Evolutionary conservation across 1,140 invertebrate genomes (phyloP), one percentile per base, ranked within the genome.

Genomic region (Oryctes rhinoceros): DNA sequence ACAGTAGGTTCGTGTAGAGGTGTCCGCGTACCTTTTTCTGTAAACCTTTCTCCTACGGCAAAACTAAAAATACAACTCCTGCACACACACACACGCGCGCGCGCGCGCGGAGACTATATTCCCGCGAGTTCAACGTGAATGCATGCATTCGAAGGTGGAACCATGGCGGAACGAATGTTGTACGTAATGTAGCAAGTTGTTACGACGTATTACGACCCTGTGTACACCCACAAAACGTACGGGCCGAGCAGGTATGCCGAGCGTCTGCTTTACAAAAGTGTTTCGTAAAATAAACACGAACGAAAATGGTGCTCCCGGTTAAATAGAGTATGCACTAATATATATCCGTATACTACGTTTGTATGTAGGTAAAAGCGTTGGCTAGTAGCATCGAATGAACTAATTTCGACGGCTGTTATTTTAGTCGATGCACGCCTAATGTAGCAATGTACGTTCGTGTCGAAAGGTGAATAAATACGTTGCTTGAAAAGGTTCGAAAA

Each of bases 241-340:
- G 65, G 20, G 4, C 18, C 15, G 0, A 7, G 7, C 13, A 20
- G 65, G 24, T 71, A 71, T 71, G 65, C 24, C 2, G 65, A 15
- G 13, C 65, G 65, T 71, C 65, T 71, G 20, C 35, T 71, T 71
- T 30, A 71, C 24, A 35, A 71, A 71, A 71, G 65, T 71, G 65
- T 71, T 71, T 71, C 65, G 65, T 71, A 71, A 71, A 71, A 71
- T 71, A 71, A 35, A 71, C 65, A 71, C 65, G 20, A 15, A 37
- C 24, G 65, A 37, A 15, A 71, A 71, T 71, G 65, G 20, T 24
- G 65, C 13, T 71, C 7, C 15, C 7, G 7, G 35, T 71, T 71
- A 71, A 71, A 71, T 71, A 71, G 65, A 35, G 24, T 59, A 59
- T 59, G 53, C 53, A 44, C 39, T 44, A 44, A 44, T 44, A 44